Conservation (phyloP, 1,140 invertebrate genomes). For the Limonius californicus region DNA sequence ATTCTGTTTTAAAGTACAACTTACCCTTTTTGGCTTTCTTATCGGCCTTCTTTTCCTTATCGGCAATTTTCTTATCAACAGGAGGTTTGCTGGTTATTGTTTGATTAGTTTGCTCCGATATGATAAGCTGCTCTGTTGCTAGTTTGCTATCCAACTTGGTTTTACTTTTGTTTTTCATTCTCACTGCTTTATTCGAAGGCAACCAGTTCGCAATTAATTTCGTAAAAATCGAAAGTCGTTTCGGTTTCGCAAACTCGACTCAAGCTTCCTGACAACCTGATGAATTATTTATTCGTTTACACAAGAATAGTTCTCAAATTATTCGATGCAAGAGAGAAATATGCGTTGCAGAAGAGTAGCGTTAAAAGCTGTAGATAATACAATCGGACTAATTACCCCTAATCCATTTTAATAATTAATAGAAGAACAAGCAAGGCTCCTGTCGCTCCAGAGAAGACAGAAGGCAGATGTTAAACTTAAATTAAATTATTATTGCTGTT, state of each 20-base stretch:
- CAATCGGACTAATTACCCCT: no score
- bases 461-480: no score
- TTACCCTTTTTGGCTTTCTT: conserved; percentile 55
- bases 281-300: background rate
- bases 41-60: conserved; percentile 51
- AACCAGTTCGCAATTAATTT: background rate
- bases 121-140: conserved; percentile 49
- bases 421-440: no score
- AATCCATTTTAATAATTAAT: no score
- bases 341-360: no score
- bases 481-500: no score
- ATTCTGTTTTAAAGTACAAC: no score
- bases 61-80: conserved; percentile 54
- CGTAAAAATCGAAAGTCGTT: conserved; percentile 5
- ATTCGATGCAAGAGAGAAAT: no score
- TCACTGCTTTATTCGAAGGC: background rate
- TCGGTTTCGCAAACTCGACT: conserved; percentile 3
- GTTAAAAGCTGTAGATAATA: no score
- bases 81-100: conserved; percentile 51
- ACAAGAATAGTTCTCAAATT: no score
- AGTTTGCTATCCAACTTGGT: conserved; percentile 42
- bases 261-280: background rate
- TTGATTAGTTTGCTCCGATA: conserved; percentile 53
- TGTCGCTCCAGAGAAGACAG: no score
- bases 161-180: conserved; percentile 32